Conservation (phyloP, 2,797 vertebrate genomes). For the Ctenopoma kingsleyae region DNA sequence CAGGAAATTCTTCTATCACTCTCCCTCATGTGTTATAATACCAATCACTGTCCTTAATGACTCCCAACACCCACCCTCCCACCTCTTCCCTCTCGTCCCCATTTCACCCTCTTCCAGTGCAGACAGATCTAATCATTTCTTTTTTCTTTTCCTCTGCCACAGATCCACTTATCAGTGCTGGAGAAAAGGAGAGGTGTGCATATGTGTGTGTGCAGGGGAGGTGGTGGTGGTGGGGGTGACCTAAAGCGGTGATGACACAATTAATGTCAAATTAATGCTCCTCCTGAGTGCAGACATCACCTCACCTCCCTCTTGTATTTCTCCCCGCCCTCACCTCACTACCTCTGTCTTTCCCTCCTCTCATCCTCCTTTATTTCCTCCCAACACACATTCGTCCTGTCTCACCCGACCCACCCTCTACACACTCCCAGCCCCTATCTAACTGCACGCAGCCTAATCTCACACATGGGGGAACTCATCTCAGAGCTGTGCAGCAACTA, state of each 20-base stretch:
- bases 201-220: conserved; percentile 5
- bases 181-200: conserved; percentile 44
- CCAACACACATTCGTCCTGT: conserved; percentile 43
- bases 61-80: conserved; percentile 37
- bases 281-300: conserved; percentile 62
- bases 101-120: conserved; percentile 68
- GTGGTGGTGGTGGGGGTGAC: conserved; percentile 27
- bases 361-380: conserved; percentile 52
- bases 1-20: conserved; percentile 62
- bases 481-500: conserved; percentile 44
- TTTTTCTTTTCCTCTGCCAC: conserved; percentile 54
- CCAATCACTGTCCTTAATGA: conserved; percentile 75
- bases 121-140: conserved; percentile 78
- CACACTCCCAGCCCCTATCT: conserved; percentile 32
- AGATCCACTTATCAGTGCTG: conserved; percentile 64
- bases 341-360: conserved; percentile 41
- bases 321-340: conserved; percentile 49
- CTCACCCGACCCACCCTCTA: conserved; percentile 19
- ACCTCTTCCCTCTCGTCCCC: conserved; percentile 59
- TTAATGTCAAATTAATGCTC: conserved; percentile 81
- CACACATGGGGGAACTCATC: conserved; percentile 73
- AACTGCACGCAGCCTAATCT: conserved; percentile 72
- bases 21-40: conserved; percentile 66
- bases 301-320: conserved; percentile 58
- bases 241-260: conserved; percentile 77